Evolutionary conservation across 2,888 invertebrate genomes (phyloP), one percentile per base, ranked within the genome.

Genomic region (Aphidius colemani): DNA sequence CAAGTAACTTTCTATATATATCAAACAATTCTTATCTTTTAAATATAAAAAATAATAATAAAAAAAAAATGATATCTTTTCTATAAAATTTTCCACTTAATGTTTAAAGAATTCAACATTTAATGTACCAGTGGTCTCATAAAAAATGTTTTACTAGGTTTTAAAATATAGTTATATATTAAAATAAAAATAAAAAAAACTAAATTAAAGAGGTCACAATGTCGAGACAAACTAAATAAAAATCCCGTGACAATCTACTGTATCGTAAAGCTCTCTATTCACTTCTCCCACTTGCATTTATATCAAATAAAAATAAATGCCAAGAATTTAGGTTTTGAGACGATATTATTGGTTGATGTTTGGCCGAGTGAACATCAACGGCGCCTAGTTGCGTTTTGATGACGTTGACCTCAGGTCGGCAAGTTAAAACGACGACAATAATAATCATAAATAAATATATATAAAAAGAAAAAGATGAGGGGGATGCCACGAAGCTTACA

Each of bases 401-500:
- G 81, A 81, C 80, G 81, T 80, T 80, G 81, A 81, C 81, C 80
- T 80, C 79, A 78, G 76, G 78, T 72, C 69, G 73, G 73, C 75
- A 73, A 70, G 75, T 71, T 74, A 44, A 49, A 18, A 43, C 18
- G 39, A 44, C 50, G 50, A 45, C 10, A 57, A 57, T 57, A 30
- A 39, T 46, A n/a, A 46, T 57, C 57, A 46, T n/a, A 57, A 57
- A 46, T 39, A 57, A 57, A 57, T 30, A 30, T 30, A 30, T 44
- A 18, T 44, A 55, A 44, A 55, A 58, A 62, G 71, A 75, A 71
- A 72, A 73, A 72, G 53, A 64, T 59, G 61, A 66, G 61, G 58
- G 76, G 79, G 75, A 80, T 78, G 79, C 80, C 81, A 76, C 81
- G 81, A 81, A 81, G 82, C 81, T 81, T 80, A 81, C 81, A 81